These are phyloP conservation scores for Meles meles DNA, from an alignment of 2,113 vertebrate genomes.

Conservation along the genomic window DNA sequence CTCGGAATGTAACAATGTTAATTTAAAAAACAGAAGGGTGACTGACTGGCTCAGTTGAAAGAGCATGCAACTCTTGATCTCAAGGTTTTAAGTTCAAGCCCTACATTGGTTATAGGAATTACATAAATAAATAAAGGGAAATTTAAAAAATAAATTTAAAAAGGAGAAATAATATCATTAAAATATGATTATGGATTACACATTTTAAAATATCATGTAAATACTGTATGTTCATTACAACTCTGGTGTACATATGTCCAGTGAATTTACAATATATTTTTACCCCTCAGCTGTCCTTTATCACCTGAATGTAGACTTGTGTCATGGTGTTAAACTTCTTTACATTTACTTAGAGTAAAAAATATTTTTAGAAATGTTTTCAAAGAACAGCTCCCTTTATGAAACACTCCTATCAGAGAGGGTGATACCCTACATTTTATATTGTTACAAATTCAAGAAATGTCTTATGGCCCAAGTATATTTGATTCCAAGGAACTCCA, in stretches of 20 bases:
- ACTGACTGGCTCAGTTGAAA: neutral
- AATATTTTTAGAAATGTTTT: neutral
- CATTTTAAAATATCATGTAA: neutral
- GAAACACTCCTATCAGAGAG: neutral
- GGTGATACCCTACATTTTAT: neutral
- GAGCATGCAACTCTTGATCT: no score
- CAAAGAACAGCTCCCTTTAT: neutral
- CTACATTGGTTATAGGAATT: no score
- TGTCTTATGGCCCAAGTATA: neutral
- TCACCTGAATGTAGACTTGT: neutral
- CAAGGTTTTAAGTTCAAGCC: no score
- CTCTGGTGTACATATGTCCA: neutral
- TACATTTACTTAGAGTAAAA: neutral
- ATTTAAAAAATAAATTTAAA: neutral
- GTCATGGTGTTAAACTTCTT: neutral
- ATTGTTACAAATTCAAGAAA: neutral
- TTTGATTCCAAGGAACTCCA: neutral
- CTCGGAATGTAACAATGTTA: neutral
- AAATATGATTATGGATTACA: neutral
- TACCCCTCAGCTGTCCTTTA: neutral
- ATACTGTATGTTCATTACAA: neutral
- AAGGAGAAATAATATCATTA: neutral
- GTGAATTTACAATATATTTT: neutral
- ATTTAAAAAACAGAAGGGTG: neutral
- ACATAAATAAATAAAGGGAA: no score